Evolutionary conservation across 2,797 vertebrate species (phyloP).

Genomic region (Manis javanica): DNA sequence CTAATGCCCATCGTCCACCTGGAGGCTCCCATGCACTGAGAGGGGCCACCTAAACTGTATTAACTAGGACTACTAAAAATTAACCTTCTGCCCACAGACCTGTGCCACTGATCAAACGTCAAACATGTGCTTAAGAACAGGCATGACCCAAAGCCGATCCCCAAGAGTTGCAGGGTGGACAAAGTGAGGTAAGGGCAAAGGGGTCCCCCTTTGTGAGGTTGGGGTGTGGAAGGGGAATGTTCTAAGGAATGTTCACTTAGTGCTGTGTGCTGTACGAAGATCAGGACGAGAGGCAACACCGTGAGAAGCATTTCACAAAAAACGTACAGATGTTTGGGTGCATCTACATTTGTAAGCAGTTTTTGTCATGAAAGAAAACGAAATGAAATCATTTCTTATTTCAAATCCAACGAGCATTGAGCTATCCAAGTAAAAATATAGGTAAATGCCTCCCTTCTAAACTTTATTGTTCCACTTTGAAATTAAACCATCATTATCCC

Average conservation of each 20-base stretch:
- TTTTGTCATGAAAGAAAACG: not conserved
- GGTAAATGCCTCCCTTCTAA: not conserved
- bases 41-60: not conserved
- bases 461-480: not conserved
- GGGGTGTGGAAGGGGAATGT: not conserved
- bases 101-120: not conserved
- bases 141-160: not conserved
- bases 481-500: not conserved
- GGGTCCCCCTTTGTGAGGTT: too few species aligned
- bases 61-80: not conserved
- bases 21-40: not conserved
- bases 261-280: not conserved
- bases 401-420: not conserved
- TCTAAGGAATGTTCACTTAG: too few species aligned
- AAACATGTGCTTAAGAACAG: not conserved
- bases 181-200: not conserved
- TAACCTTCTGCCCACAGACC: not conserved
- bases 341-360: not conserved
- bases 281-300: not conserved
- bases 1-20: accelerated
- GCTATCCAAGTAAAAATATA: not conserved
- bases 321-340: not conserved
- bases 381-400: not conserved
- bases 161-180: not conserved
- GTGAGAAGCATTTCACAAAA: not conserved